Base-by-base conservation (phyloP, 2,797 vertebrate species). In the Rhinatrema bivittatum region DNA sequence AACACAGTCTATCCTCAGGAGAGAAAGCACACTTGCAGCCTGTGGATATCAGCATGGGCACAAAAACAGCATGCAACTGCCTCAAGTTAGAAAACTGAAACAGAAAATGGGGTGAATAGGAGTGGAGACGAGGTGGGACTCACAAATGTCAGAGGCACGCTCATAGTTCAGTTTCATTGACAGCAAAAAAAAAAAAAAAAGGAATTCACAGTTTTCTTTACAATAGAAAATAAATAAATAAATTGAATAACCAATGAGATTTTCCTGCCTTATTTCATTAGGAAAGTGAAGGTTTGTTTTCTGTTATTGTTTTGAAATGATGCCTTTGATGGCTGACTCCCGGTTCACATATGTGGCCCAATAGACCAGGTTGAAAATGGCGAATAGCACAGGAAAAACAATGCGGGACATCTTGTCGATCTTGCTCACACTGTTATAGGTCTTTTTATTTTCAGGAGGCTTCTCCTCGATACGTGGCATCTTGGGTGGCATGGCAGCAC, bases 401-500 rank as follows among this genome's bases (percentile, higher is more conserved):
- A 99, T 97, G 74, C 96, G 95, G 1, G 96, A 99, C 64, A 99
- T 95, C 84, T 99, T 98, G 86, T 99, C 96, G 74, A 99, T 94
- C 82, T 93, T 96, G 87, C 96, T 99, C 80, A 99, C 96, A 0
- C 95, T 97, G 76, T 99, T 99, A 84, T 97, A 99, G 18, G 94
- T 94, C 64, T 94, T 94, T 78, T 89, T 97, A 56, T 82, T 89
- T 46, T 98, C 94, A 15, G 78, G 64, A 1, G 79, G 59, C 51
- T 81, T 88, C 39, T 94, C 93, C 15, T 94, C 93, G 68, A 91
- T 62, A 23, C 74, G 90, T 32, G 87, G 82, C 25, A 88, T 45
- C 46, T 87, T 84, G 2, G 79, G 68, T 2, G 80, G 78, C 7
- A 74, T 55, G 1, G 75, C 25, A 16, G 88, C 89, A 0, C 89